phyloP scores from a whole-genome alignment of 2,113 vertebrate genomes.

The Cryptomyrus ogoouensis region DNA sequence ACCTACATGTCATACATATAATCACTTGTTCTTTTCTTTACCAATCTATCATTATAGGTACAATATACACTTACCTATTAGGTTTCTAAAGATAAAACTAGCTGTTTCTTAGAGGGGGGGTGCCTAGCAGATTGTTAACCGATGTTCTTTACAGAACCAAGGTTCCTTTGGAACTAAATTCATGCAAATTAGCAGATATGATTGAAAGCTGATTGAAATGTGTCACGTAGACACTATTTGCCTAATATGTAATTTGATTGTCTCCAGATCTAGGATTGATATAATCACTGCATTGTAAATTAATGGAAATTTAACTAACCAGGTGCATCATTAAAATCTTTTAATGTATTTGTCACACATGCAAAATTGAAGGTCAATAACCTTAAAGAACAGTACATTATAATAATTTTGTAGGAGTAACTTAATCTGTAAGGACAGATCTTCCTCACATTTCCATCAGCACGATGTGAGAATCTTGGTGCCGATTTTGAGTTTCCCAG shows the following conservation, averaged over 20 bases:
- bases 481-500: background rate
- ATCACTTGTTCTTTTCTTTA: background rate
- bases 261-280: background rate
- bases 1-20: background rate
- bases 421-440: background rate
- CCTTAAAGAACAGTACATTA: background rate
- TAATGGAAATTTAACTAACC: background rate
- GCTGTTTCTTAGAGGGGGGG: background rate
- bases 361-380: background rate
- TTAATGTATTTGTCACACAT: background rate
- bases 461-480: background rate
- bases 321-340: background rate
- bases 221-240: background rate
- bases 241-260: conserved; percentile 2
- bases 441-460: background rate
- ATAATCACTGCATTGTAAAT: background rate
- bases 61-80: background rate
- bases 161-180: background rate
- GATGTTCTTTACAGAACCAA: background rate
- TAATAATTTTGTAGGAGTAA: background rate
- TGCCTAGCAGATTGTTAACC: background rate
- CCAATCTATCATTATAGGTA: background rate
- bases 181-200: background rate
- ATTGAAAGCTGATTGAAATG: background rate
- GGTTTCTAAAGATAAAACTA: background rate